A percentile compares a stretch with the other conserved stretches of the same genome.
phyloP scores from a whole-genome alignment of 2,113 vertebrate species.

The Megaptera novaeangliae region DNA sequence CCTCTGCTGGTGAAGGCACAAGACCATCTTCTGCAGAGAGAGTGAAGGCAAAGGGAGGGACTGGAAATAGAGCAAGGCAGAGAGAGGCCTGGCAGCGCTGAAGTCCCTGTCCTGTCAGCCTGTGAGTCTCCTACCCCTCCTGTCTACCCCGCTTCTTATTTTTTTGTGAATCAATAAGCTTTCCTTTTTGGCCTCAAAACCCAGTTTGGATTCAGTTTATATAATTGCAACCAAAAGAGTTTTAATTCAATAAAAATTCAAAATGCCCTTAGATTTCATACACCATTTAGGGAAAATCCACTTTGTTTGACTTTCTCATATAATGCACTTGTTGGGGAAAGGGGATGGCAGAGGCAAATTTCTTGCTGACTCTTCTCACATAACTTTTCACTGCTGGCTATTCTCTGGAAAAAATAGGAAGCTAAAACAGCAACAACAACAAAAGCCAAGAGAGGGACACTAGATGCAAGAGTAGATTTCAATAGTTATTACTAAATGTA shows the following conservation, averaged over 20 bases:
- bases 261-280: neutral
- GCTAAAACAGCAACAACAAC: neutral
- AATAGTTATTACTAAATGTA: neutral
- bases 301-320: neutral
- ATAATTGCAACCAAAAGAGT: neutral
- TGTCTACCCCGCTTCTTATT: neutral
- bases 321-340: neutral
- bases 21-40: neutral
- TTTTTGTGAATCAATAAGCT: neutral
- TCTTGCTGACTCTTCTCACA: neutral
- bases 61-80: no score
- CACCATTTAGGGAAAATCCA: neutral
- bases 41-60: neutral
- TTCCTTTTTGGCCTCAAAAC: neutral
- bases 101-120: neutral
- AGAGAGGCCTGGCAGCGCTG: no score
- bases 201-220: neutral
- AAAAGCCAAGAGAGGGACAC: neutral
- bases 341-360: neutral
- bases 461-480: neutral
- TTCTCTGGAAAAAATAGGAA: neutral
- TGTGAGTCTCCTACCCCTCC: rapidly evolving
- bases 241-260: neutral
- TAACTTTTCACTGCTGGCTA: neutral
- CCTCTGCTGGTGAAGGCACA: neutral